Percentiles rank a stretch among this genome's conserved stretches.
phyloP scores from a whole-genome alignment of 2,113 vertebrate genomes.

The Sturnus vulgaris region DNA sequence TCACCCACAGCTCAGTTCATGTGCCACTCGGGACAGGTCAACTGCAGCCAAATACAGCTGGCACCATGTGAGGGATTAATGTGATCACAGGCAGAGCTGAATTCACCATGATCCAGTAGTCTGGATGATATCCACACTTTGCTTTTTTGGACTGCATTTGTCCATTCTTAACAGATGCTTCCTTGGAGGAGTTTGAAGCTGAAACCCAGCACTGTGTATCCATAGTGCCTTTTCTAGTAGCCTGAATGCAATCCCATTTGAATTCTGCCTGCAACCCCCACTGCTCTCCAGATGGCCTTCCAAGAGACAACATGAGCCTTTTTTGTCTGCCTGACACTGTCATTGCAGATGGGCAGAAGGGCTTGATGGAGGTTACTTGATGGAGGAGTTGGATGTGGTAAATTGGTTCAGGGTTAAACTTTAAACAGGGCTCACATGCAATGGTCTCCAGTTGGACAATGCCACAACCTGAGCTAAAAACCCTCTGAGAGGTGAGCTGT shows the following conservation, averaged over 20 bases:
- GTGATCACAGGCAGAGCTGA: not conserved
- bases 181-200: not conserved
- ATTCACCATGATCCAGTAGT: not conserved
- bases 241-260: not conserved
- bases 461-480: not conserved
- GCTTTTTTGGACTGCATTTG: not conserved
- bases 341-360: not conserved
- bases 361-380: not conserved
- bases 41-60: not conserved
- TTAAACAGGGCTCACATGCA: not conserved
- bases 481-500: not conserved
- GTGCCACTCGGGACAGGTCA: accelerated
- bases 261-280: not conserved
- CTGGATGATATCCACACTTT: not conserved
- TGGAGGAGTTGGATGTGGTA: not conserved
- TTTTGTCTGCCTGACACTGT: not conserved
- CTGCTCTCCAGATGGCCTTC: not conserved
- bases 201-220: not conserved
- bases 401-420: not conserved
- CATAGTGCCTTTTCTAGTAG: not conserved
- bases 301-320: not conserved
- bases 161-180: not conserved
- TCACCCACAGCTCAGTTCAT: not conserved
- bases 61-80: not conserved
- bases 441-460: not conserved